Conservation (phyloP, 2,797 vertebrate genomes). For the Hephaestus fuliginosus region DNA sequence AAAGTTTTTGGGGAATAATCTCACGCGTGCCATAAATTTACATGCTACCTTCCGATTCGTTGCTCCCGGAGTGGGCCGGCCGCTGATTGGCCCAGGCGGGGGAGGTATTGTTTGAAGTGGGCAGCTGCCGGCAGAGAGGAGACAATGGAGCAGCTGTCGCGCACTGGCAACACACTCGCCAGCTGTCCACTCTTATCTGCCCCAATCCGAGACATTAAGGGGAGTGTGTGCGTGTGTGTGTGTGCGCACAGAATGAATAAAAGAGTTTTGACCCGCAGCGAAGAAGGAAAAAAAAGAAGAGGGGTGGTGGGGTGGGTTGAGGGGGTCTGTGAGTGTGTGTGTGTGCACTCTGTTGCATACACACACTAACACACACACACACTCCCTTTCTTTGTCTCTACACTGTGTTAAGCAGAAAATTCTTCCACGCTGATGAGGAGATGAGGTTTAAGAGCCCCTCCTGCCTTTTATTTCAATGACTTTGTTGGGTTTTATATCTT, state of each 20-base stretch:
- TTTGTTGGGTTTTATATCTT: conserved; percentile 57
- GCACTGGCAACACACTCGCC: conserved; percentile 97
- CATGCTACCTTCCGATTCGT: conserved; percentile 89
- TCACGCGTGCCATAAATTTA: conserved; percentile 98
- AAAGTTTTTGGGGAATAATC: conserved; percentile 92
- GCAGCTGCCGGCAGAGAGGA: conserved; percentile 97
- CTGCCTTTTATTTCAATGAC: conserved; percentile 65
- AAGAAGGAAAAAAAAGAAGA: conserved; percentile 83
- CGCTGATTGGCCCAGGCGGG: conserved; percentile 88
- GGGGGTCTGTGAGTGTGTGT: conserved; percentile 44
- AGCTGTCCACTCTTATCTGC: conserved; percentile 99
- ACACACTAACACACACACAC: conserved; percentile 61
- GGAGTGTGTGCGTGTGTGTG: conserved; percentile 85
- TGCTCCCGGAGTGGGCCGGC: conserved; percentile 76
- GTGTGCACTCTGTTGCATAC: conserved; percentile 37
- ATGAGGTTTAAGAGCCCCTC: conserved; percentile 61
- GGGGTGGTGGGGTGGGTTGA: conserved; percentile 86
- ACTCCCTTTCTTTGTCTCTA: conserved; percentile 76
- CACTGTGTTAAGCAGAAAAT: conserved; percentile 90
- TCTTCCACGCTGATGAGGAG: conserved; percentile 86
- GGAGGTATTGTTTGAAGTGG: conserved; percentile 96
- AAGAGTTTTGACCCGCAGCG: conserved; percentile 95
- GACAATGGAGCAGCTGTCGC: conserved; percentile 99
- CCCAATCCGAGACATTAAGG: conserved; percentile 95
- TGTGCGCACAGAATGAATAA: conserved; percentile 89